phyloP scores from a whole-genome alignment of 2,888 invertebrate genomes.

The Phyto melanocephala region DNA sequence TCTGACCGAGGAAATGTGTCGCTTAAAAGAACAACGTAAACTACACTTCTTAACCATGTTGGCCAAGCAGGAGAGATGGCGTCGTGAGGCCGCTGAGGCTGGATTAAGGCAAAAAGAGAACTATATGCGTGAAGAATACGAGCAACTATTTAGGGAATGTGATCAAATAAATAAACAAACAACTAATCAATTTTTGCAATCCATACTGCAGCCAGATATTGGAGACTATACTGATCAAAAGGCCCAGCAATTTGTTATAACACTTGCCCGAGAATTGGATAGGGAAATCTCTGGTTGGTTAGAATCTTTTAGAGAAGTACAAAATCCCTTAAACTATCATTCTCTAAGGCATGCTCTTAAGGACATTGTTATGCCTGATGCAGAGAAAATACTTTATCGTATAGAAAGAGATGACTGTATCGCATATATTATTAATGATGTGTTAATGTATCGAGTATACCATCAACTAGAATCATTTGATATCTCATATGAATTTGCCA shows the following conservation, averaged over 20 bases:
- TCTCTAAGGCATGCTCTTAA: slow-evolving; percentile 67
- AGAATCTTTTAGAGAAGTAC: slow-evolving; percentile 68
- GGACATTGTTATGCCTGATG: slow-evolving; percentile 69
- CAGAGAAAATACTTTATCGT: slow-evolving; percentile 52
- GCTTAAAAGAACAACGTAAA: slow-evolving; percentile 87
- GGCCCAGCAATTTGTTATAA: slow-evolving; percentile 80
- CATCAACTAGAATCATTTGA: slow-evolving; percentile 75
- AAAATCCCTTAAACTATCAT: slow-evolving; percentile 70
- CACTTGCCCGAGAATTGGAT: slow-evolving; percentile 81
- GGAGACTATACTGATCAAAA: slow-evolving; percentile 81
- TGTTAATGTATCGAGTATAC: slow-evolving; percentile 78
- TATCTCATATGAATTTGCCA: slow-evolving; percentile 65
- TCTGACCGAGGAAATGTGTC: slow-evolving; percentile 87
- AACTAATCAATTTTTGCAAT: slow-evolving; percentile 83
- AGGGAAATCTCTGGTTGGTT: slow-evolving; percentile 75
- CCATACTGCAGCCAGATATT: slow-evolving; percentile 82
- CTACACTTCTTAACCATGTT: slow-evolving; percentile 89
- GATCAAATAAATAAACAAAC: slow-evolving; percentile 79
- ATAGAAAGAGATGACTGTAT: slow-evolving; percentile 67
- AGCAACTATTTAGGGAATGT: slow-evolving; percentile 88
- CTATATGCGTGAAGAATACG: slow-evolving; percentile 85
- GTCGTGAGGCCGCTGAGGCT: slow-evolving; percentile 89
- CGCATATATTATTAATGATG: slow-evolving; percentile 74
- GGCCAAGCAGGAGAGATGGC: slow-evolving; percentile 87
- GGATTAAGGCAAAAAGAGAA: slow-evolving; percentile 88